Evolutionary conservation across 2,888 invertebrate genomes (phyloP).

Genomic region (Cyclophora albipunctata): DNA sequence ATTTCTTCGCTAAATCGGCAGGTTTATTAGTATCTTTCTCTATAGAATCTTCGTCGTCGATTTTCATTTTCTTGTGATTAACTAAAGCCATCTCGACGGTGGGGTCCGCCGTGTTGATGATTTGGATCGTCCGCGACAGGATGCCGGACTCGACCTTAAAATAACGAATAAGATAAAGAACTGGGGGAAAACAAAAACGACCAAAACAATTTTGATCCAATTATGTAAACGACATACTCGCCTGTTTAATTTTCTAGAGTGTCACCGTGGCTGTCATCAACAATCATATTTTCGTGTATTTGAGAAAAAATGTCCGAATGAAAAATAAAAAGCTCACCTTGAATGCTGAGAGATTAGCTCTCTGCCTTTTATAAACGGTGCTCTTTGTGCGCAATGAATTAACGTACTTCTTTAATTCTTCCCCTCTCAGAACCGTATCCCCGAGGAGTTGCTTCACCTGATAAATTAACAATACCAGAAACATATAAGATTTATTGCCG

Average conservation of each 20-base stretch:
- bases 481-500: not conserved
- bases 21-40: conserved; percentile 57
- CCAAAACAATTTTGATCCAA: too few relatives aligned
- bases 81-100: conserved; percentile 68
- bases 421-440: conserved; percentile 83
- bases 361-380: conserved; percentile 86
- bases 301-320: conserved; percentile 9
- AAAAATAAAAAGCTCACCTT: conserved; percentile 50
- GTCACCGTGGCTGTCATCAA: not conserved
- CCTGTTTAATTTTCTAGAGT: not conserved
- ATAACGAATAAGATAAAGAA: not conserved
- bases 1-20: conserved; percentile 55
- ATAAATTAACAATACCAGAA: conserved; percentile 12
- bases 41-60: conserved; percentile 75
- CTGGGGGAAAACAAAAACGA: too few relatives aligned
- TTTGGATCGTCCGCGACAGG: conserved; percentile 83
- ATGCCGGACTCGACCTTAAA: conserved; percentile 83
- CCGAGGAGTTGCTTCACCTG: conserved; percentile 73
- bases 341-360: conserved; percentile 83
- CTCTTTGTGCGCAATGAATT: conserved; percentile 87
- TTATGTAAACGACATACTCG: not conserved
- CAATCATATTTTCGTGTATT: not conserved
- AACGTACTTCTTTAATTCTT: conserved; percentile 90
- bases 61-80: conserved; percentile 65
- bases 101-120: conserved; percentile 77